These are phyloP conservation scores for Ptilodon capucinus DNA, from an alignment of 2,888 invertebrate genomes.

Conservation along the genomic window DNA sequence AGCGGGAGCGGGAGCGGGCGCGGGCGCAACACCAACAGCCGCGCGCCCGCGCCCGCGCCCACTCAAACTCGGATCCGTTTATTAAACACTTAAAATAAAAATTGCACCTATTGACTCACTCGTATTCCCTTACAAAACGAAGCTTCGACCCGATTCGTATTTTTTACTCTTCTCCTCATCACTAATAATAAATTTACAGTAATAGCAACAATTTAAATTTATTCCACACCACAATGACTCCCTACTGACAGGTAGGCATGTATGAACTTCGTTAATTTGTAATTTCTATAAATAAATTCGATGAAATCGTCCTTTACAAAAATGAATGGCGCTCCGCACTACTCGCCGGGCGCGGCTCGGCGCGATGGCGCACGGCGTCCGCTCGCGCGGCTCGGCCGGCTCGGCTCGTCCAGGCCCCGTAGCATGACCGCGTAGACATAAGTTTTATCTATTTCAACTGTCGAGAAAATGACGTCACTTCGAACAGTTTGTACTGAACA, in stretches of 20 bases:
- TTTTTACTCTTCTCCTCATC: constrained; percentile 69
- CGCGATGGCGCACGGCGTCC: constrained; percentile 16
- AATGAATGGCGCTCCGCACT: constrained; percentile 53
- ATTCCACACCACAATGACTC: constrained; percentile 75
- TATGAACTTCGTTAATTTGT: constrained; percentile 74
- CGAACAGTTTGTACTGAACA: no score
- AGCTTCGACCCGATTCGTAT: constrained; percentile 76
- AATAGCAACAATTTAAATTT: constrained; percentile 77
- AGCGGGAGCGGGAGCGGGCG: constrained; percentile 9
- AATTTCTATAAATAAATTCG: constrained; percentile 82
- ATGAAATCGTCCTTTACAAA: constrained; percentile 79
- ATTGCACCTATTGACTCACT: constrained; percentile 81
- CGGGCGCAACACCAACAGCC: constrained; percentile 15
- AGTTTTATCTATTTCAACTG: no score
- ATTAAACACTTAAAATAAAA: constrained; percentile 69
- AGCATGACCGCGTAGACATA: no score
- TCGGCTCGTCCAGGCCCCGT: constrained; percentile 6
- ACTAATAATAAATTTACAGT: constrained; percentile 76
- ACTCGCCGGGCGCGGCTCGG: constrained; percentile 40
- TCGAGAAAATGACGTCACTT: no score
- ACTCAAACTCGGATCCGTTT: constrained; percentile 36
- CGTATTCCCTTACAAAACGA: constrained; percentile 71
- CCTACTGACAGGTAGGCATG: constrained; percentile 69
- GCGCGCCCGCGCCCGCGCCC: constrained; percentile 24
- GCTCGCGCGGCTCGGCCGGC: constrained; percentile 8